A percentile compares a stretch with the other conserved stretches of the same genome.
Conservation (phyloP, 1,140 invertebrate genomes). For the Drosophila guanche region DNA sequence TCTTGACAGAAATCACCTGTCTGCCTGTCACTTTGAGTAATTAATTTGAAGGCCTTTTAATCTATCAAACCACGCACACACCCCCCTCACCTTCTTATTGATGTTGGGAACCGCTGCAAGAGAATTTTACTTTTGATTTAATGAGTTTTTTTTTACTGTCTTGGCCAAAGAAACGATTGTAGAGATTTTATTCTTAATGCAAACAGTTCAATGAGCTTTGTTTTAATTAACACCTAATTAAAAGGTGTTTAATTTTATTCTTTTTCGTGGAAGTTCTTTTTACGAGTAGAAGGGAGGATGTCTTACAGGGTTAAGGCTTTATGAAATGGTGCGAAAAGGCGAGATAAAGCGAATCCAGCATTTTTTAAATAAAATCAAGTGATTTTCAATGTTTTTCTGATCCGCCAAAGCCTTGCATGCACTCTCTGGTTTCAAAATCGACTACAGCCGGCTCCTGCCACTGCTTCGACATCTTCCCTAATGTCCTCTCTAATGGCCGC, state of each 20-base stretch:
- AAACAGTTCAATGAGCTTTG: constrained; percentile 64
- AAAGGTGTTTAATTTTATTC: constrained; percentile 49
- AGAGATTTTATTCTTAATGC: constrained; percentile 66
- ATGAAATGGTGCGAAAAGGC: too few relatives aligned
- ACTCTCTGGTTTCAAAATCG: too few relatives aligned
- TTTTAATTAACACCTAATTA: constrained; percentile 70
- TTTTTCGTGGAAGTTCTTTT: constrained; percentile 9
- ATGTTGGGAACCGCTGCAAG: constrained; percentile 52
- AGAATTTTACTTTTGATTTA: constrained; percentile 64
- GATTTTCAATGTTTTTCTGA: too few relatives aligned
- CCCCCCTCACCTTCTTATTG: background rate
- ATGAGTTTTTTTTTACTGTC: constrained; percentile 46
- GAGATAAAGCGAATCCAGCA: too few relatives aligned
- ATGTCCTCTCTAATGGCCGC: too few relatives aligned
- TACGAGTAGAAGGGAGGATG: too few relatives aligned
- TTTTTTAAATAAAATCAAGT: too few relatives aligned
- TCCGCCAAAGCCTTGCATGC: too few relatives aligned
- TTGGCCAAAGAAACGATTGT: constrained; percentile 1
- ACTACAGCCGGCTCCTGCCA: too few relatives aligned
- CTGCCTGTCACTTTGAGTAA: constrained; percentile 47
- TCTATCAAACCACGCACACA: constrained; percentile 30
- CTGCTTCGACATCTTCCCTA: background rate
- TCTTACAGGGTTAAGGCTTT: too few relatives aligned
- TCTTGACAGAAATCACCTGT: constrained; percentile 18
- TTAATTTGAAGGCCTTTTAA: constrained; percentile 70